Evolutionary conservation across 1,140 invertebrate genomes (phyloP), one percentile per base, ranked within the genome.

Genomic region (Phymorhynchus buccinoides): DNA sequence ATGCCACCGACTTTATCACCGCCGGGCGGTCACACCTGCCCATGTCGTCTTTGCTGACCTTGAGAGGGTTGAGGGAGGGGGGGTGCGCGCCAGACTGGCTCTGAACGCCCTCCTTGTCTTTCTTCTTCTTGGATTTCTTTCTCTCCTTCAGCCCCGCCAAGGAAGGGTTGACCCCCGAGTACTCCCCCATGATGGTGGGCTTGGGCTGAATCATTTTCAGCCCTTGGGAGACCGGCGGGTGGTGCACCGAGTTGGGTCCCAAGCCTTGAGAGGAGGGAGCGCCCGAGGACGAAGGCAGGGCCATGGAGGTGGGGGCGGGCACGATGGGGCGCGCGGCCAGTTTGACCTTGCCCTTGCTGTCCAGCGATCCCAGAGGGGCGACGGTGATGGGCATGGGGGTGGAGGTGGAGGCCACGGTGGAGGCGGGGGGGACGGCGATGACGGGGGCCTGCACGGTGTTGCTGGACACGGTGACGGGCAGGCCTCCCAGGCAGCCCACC

Each of bases 121-220:
- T 94, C 88, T 94, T 94, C 81, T 89, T 89, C 14, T 82, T 75
- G 79, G 89, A 88, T 48, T 85, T 89, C 32, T 80, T 84, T 68
- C 90, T 92, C 73, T 93, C 89, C 42, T 94, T 94, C 62, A 94
- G 90, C 12, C 91, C 90, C 30, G 88, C 87, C 32, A 93, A 84
- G 41, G 91, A 88, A 37, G 92, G 90, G 83, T 92, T 93, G 35
- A 91, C 86, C 78, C 85, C 87, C 22, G 90, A 84, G 12, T 90
- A 89, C 71, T 94, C 93, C 18, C 92, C 92, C 83, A 94, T 87
- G 9, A 92, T 91, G 9, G 91, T 93, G 27, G 93, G 93, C 85
- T 94, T 94, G 4, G 93, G 93, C 85, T 94, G 94, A 80, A 94
- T 93, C 0, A 93, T 91, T 83, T 93, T 94, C 39, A 94, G 88